phyloP scores from a whole-genome alignment of 1,140 invertebrate species.

The Pogonomyrmex barbatus region DNA sequence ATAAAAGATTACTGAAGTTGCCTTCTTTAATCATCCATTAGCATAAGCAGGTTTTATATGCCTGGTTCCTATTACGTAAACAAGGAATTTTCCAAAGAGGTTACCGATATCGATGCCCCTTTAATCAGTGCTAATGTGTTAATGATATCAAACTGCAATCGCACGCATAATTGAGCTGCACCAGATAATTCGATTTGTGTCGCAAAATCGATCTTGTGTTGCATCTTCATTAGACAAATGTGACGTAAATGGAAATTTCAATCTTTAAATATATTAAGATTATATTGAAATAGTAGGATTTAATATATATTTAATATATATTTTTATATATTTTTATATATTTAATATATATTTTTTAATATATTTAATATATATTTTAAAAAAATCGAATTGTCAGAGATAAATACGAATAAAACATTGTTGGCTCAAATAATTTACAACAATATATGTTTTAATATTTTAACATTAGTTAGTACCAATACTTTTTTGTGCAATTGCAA shows the following conservation, averaged over 20 bases:
- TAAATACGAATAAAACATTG: background rate
- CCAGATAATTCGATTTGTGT: constrained; percentile 65
- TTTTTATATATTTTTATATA: too few species aligned
- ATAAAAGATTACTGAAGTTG: background rate
- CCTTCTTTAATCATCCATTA: constrained; percentile 6
- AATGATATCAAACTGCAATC: constrained; percentile 67
- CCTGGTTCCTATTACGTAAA: constrained; percentile 42
- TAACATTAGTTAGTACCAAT: background rate
- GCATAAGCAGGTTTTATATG: background rate
- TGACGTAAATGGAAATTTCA: background rate
- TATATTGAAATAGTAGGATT: background rate
- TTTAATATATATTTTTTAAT: too few species aligned
- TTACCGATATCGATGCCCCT: background rate
- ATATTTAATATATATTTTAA: background rate
- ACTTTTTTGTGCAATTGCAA: background rate
- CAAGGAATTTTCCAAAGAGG: constrained; percentile 32
- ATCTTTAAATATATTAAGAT: background rate
- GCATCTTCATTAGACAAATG: background rate
- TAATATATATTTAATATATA: background rate
- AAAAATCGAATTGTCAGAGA: background rate
- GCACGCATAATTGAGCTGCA: constrained; percentile 64
- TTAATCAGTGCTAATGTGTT: constrained; percentile 57
- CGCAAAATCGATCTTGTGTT: constrained; percentile 11
- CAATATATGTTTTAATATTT: constrained; percentile 1
- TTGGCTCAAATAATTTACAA: background rate